Base-by-base conservation (phyloP, 2,888 invertebrate species). In the Ectemnius lituratus region DNA sequence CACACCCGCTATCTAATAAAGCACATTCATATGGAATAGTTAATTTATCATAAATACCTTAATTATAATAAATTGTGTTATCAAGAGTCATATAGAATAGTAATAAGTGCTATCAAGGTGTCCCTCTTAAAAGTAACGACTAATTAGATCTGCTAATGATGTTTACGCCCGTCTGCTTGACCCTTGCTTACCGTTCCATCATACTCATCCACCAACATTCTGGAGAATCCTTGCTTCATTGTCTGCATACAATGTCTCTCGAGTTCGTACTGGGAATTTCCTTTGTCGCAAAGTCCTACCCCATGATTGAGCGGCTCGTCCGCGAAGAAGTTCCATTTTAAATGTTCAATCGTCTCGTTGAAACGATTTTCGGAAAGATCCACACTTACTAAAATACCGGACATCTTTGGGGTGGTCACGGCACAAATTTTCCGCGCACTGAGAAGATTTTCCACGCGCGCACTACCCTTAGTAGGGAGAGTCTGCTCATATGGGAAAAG, bases 291-390 rank as follows among this genome's bases (percentile, higher is more conserved):
- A 5, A 96, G 92, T 13, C 93, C 93, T n/a, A 96, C 95, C 0
- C 96, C 95, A 83, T 94, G 93, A 91, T 97, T 97, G 60, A 97
- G 92, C 0, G 97, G 96, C 88, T 97, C 97, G 87, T 97, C 97
- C 0, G 95, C 94, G 89, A 97, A 97, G 92, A 96, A 95, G 87
- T 94, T 95, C 80, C 93, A 91, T 47, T 95, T 92, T 64, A 97
- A 92, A 88, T 96, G 96, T 28, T 93, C 90, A 75, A 97, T 93
- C 62, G 96, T 95, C 28, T 94, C 93, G 28, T 93, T 92, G 82
- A 93, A 93, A 76, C 92, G 91, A 57, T 91, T 89, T 79, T 91
- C 90, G 28, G 92, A 91, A 67, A 93, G 91, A 57, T 91, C 89
- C 47, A 89, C 89, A 78, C 91, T 91, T 73, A 91, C 91, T 90